Percentiles rank a stretch among this genome's conserved stretches.
Conservation (phyloP, 1,140 invertebrate genomes). For the Papilio polyxenes region DNA sequence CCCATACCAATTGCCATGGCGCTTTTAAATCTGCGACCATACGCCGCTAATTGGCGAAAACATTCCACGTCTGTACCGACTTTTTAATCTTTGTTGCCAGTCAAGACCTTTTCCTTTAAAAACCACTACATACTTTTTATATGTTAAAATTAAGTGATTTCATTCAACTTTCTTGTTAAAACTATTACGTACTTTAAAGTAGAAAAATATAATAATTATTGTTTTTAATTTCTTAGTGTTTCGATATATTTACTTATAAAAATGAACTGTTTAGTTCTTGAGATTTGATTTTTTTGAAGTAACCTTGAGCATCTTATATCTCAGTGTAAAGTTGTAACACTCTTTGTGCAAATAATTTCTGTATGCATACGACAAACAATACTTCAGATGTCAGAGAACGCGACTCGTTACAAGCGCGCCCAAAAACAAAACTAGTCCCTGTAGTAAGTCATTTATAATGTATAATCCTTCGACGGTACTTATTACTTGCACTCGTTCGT, state of each 20-base stretch:
- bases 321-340: background rate
- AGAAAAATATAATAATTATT: background rate
- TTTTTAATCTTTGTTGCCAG: conserved; percentile 23
- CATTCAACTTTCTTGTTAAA: background rate
- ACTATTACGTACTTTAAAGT: background rate
- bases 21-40: conserved; percentile 48
- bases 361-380: conserved; percentile 4
- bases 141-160: background rate
- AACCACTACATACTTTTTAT: background rate
- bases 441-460: background rate
- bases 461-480: background rate
- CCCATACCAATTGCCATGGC: conserved; percentile 50
- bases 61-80: conserved; percentile 16
- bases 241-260: background rate
- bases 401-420: background rate
- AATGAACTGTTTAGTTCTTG: background rate
- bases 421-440: background rate
- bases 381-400: conserved; percentile 1
- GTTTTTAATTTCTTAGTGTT: background rate
- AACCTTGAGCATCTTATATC: background rate
- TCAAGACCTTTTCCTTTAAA: background rate
- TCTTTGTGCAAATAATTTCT: conserved; percentile 1
- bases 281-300: background rate
- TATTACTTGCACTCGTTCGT: background rate
- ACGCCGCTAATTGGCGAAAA: conserved; percentile 46